Conservation (phyloP, 2,888 invertebrate species). For the Geophilus truncorum region DNA sequence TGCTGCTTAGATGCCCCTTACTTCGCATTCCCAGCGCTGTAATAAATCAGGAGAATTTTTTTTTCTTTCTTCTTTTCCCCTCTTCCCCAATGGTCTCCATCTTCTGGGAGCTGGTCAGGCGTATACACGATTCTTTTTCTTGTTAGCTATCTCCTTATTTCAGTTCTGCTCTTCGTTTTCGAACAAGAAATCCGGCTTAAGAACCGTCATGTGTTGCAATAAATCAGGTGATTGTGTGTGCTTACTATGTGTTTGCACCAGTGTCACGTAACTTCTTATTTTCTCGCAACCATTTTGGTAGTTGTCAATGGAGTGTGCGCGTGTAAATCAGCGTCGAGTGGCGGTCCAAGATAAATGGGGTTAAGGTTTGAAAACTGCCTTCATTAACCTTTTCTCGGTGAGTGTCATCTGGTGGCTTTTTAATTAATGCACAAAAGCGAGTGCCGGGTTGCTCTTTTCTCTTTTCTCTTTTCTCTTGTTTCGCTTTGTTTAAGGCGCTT, state of each 20-base stretch:
- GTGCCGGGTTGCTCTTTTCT: neutral
- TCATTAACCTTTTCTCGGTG: neutral
- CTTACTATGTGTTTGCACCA: conserved; percentile 21
- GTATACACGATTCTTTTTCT: conserved; percentile 24
- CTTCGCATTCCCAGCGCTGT: neutral
- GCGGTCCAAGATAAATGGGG: neutral
- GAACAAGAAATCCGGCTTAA: conserved; percentile 22
- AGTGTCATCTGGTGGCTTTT: neutral
- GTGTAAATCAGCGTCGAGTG: conserved; percentile 22
- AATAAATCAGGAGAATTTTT: conserved; percentile 7
- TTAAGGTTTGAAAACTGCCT: conserved; percentile 2
- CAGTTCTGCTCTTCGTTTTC: conserved; percentile 11
- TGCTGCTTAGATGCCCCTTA: conserved; percentile 21
- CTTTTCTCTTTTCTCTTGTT: neutral
- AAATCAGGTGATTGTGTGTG: conserved; percentile 23
- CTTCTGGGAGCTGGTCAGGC: conserved; percentile 24
- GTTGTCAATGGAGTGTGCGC: conserved; percentile 1
- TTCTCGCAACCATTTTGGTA: neutral
- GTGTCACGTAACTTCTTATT: conserved; percentile 24
- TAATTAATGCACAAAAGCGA: neutral
- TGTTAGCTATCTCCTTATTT: conserved; percentile 27
- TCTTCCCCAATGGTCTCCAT: conserved; percentile 2
- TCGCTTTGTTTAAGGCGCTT: neutral
- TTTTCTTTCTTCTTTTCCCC: neutral
- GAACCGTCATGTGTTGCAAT: conserved; percentile 25